These are phyloP conservation scores for Zonotrichia leucophrys DNA, from an alignment of 2,113 vertebrate species.

Conservation along the genomic window DNA sequence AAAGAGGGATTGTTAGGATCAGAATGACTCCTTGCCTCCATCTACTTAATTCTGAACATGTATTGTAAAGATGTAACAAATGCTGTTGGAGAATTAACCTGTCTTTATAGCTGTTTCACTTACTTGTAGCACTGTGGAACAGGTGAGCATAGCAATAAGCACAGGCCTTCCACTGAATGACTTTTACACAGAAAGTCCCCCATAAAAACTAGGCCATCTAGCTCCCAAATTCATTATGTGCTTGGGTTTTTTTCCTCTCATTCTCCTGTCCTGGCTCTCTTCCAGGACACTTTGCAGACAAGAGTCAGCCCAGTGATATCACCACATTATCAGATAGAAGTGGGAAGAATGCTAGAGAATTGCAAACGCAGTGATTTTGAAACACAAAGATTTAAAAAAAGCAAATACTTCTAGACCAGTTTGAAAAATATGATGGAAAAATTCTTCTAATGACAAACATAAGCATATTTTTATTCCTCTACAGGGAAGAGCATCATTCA, in stretches of 20 bases:
- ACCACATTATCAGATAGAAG: not conserved
- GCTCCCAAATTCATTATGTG: not conserved
- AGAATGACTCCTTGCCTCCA: not conserved
- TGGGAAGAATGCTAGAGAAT: not conserved
- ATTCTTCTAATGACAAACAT: not conserved
- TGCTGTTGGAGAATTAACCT: not conserved
- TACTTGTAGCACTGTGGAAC: not conserved
- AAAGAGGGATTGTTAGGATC: not conserved
- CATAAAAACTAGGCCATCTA: not conserved
- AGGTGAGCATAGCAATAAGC: not conserved
- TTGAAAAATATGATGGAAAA: not conserved
- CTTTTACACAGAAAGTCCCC: not conserved
- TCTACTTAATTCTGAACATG: not conserved
- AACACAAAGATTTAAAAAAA: not conserved
- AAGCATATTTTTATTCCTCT: not conserved
- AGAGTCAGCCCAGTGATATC: not conserved
- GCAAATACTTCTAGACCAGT: not conserved
- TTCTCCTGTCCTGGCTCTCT: not conserved
- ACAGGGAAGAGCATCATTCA: not conserved
- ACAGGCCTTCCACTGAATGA: rapidly evolving
- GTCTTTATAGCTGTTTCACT: not conserved
- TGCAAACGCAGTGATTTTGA: not conserved
- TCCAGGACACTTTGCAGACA: not conserved
- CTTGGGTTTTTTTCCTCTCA: not conserved
- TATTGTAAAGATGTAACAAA: conserved; percentile 4